These are phyloP conservation scores for Murina feae DNA, from an alignment of 2,113 vertebrate species.

Conservation along the genomic window DNA sequence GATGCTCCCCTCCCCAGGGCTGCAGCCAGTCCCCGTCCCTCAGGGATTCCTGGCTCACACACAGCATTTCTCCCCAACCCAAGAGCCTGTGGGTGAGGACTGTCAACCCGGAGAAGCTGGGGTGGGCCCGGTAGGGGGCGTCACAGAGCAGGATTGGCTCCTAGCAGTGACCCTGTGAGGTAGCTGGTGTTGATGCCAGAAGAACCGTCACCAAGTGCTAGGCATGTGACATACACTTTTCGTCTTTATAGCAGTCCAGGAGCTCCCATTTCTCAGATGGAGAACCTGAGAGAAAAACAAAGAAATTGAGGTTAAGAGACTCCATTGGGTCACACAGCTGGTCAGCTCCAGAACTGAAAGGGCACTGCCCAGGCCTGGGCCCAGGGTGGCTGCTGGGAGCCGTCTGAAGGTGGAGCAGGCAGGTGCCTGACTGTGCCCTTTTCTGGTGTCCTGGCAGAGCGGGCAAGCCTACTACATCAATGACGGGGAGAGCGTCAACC, in stretches of 20 bases:
- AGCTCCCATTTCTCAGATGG: not conserved
- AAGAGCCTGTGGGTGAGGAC: not conserved
- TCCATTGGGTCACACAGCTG: not conserved
- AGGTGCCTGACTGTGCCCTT: slow-evolving; percentile 42
- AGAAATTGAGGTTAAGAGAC: not conserved
- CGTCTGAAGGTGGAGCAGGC: not conserved
- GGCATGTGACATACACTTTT: not conserved
- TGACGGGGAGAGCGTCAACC: slow-evolving; percentile 89
- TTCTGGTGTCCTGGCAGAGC: slow-evolving; percentile 79
- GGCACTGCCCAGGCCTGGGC: not conserved
- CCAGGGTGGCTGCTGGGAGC: not conserved
- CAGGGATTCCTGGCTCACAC: not conserved
- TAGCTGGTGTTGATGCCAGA: no score
- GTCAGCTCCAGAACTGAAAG: not conserved
- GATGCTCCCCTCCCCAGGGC: not conserved
- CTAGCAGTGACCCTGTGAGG: not conserved
- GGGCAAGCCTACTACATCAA: slow-evolving; percentile 95
- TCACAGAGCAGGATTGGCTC: not conserved
- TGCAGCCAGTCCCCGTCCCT: accelerated
- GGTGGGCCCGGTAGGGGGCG: not conserved
- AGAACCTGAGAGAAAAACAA: not conserved
- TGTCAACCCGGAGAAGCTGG: not conserved
- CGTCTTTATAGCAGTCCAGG: not conserved
- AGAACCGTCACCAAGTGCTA: not conserved
- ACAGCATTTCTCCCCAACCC: not conserved